A percentile compares a stretch with the other conserved stretches of the same genome.
Evolutionary conservation across 2,797 vertebrate species (phyloP).

Genomic region (Avahi laniger): DNA sequence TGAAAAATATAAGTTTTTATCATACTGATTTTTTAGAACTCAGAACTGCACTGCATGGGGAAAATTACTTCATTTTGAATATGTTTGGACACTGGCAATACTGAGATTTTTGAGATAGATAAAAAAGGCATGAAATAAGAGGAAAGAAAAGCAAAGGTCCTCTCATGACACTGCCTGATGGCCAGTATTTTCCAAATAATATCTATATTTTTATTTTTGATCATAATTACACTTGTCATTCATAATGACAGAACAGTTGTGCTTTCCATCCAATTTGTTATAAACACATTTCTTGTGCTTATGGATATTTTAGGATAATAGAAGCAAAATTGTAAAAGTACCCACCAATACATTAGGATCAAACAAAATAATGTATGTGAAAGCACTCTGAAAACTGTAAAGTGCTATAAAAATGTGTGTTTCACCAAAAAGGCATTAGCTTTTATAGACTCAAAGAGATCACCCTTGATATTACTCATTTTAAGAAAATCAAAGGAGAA

Average conservation of each 20-base stretch:
- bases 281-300: constrained; percentile 14
- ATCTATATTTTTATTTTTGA: constrained; percentile 20
- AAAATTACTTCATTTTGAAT: constrained; percentile 31
- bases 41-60: not conserved
- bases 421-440: constrained; percentile 11
- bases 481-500: constrained; percentile 42
- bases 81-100: not conserved
- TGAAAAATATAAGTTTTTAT: constrained; percentile 3
- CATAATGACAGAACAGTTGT: not conserved
- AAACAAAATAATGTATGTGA: constrained; percentile 50
- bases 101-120: not conserved
- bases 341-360: not conserved
- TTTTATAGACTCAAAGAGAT: constrained; percentile 40
- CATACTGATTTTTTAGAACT: not conserved
- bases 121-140: not conserved
- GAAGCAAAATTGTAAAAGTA: constrained; percentile 44
- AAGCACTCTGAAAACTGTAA: constrained; percentile 30
- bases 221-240: constrained; percentile 34
- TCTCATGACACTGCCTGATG: not conserved
- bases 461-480: constrained; percentile 46
- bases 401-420: constrained; percentile 20
- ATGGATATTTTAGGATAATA: constrained; percentile 38
- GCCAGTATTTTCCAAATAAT: not conserved
- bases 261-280: not conserved
- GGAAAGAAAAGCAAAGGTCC: not conserved